phyloP scores from a whole-genome alignment of 2,797 vertebrate species.

The Gallirallus australis region DNA sequence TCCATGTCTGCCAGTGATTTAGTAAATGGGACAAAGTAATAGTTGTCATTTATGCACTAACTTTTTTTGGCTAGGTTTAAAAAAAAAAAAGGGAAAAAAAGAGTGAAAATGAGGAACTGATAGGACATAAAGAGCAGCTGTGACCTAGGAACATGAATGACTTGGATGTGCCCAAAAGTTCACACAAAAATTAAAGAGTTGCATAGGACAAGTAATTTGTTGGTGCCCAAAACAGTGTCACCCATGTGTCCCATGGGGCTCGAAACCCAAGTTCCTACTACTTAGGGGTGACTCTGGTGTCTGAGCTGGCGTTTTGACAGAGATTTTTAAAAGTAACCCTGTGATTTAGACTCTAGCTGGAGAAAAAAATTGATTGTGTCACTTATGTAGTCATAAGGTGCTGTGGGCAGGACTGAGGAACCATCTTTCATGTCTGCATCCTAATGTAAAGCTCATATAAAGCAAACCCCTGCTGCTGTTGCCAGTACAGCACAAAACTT shows the following conservation, averaged over 20 bases:
- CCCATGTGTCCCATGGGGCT: fast-evolving
- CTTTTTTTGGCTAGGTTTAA: neutral
- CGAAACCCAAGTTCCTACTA: neutral
- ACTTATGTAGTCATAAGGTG: neutral
- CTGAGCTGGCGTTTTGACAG: neutral
- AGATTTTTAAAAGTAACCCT: neutral
- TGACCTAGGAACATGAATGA: neutral
- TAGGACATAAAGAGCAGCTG: neutral
- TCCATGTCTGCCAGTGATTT: neutral
- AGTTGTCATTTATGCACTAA: neutral
- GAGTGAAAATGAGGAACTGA: neutral
- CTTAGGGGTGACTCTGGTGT: neutral
- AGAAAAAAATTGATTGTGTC: neutral
- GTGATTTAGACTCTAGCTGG: neutral
- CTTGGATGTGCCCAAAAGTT: neutral
- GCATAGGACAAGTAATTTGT: neutral
- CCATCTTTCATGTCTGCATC: neutral
- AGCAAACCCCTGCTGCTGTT: neutral
- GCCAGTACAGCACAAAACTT: neutral
- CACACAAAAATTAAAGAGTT: neutral
- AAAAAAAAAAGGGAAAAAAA: neutral
- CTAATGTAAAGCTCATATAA: neutral
- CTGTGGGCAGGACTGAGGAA: neutral
- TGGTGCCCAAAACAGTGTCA: neutral
- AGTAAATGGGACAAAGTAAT: neutral